These are phyloP conservation scores for Phasianus colchicus DNA, from an alignment of 2,113 vertebrate species.

Conservation along the genomic window DNA sequence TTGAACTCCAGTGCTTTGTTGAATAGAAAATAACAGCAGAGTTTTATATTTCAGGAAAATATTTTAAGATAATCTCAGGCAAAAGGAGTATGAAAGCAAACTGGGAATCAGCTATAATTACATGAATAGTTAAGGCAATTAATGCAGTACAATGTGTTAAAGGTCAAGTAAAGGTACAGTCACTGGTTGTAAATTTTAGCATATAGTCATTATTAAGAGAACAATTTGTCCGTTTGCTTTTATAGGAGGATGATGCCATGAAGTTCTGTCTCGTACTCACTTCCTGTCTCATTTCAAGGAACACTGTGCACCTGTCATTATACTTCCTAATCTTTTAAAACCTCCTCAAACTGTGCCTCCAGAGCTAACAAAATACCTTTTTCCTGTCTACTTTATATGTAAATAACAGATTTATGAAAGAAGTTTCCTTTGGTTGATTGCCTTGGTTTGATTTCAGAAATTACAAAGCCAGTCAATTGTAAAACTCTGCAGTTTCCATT, in stretches of 20 bases:
- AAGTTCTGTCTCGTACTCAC: slow-evolving; percentile 44
- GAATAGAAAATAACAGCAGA: slow-evolving; percentile 40
- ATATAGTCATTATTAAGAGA: slow-evolving; percentile 37
- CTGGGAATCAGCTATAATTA: slow-evolving; percentile 12
- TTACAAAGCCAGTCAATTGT: slow-evolving; percentile 28
- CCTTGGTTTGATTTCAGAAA: slow-evolving; percentile 60
- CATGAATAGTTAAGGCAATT: slow-evolving; percentile 43
- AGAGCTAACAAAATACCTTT: slow-evolving; percentile 66
- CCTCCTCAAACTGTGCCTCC: slow-evolving; percentile 59
- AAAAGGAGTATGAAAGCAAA: slow-evolving; percentile 46
- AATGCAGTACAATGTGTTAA: slow-evolving; percentile 56
- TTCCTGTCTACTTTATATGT: slow-evolving; percentile 69
- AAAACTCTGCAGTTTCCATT: slow-evolving; percentile 22
- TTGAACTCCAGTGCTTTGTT: slow-evolving; percentile 53
- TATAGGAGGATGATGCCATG: slow-evolving; percentile 43
- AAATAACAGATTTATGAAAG: slow-evolving; percentile 69
- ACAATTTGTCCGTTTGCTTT: slow-evolving; percentile 63
- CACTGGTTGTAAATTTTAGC: slow-evolving; percentile 45
- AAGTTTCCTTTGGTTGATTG: slow-evolving; percentile 67
- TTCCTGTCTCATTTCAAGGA: slow-evolving; percentile 56
- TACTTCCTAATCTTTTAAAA: slow-evolving; percentile 65
- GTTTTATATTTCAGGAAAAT: slow-evolving; percentile 59
- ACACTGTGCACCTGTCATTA: slow-evolving; percentile 64
- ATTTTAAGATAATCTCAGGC: slow-evolving; percentile 32
- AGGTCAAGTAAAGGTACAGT: slow-evolving; percentile 58